Evolutionary conservation across 1,140 invertebrate genomes (phyloP), one percentile per base, ranked within the genome.

Genomic region (Drosophila tristis): DNA sequence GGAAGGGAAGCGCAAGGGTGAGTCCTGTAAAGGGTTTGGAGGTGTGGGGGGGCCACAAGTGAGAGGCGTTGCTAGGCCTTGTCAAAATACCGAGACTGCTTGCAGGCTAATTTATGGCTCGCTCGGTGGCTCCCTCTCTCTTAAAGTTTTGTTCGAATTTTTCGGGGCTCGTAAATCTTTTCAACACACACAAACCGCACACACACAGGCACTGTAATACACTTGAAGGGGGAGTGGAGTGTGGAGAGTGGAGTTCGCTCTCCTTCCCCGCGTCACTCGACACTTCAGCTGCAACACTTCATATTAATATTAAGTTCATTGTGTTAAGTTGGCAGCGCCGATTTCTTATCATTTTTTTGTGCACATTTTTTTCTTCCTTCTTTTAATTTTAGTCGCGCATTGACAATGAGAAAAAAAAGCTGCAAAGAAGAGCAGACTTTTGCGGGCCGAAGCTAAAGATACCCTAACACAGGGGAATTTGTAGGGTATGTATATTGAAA

Each of bases 271-370:
- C 35, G 2, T 20, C n/a, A 13, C 23, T 9, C 25, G n/a, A 25
- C 39, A 62, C 48, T 62, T 54, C 72, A 35, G 61, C 64, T 82
- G 75, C 64, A 82, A 64, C 80, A 82, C 80, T 86, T 68, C 65
- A 78, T 87, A 87, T 87, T 81, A 87, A 87, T 87, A 82, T 82
- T 86, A 87, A 87, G 80, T 86, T 87, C 82, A 86, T 87, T 86
- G 82, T 86, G 82, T 86, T 74, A 82, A 86, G 82, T 76, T 78
- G 82, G 74, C 78, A 81, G 63, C 78, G 50, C 82, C 82, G 81
- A 86, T 86, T 82, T 70, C 82, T 87, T 86, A 86, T 86, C 84
- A 82, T 65, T 80, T 73, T 64, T 64, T 51, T 51, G 8, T 53
- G 2, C 35, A 25, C 35, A 29, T 56, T 44, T 45, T 26, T 48